Percentiles rank a stretch among this genome's conserved stretches.
Conservation (phyloP, 2,888 invertebrate genomes). For the Cerastis rubricosa region DNA sequence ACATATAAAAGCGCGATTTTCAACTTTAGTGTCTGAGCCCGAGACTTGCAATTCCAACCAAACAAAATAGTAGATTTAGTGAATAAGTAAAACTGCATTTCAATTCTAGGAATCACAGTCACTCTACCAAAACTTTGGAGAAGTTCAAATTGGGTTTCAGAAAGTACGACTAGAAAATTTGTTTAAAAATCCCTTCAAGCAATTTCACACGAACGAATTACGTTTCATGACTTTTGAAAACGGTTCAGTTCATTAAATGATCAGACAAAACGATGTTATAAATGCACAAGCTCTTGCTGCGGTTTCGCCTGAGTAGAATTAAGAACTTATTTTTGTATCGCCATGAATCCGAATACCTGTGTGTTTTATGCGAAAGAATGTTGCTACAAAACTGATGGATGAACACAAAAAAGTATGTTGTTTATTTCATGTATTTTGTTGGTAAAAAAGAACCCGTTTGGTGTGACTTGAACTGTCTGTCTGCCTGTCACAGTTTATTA, state of each 20-base stretch:
- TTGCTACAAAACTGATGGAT: neutral
- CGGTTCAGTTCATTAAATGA: conserved; percentile 6
- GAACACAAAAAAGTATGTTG: neutral
- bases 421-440: neutral
- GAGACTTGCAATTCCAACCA: no score
- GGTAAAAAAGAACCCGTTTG: neutral
- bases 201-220: conserved; percentile 16
- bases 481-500: neutral
- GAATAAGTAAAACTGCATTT: neutral
- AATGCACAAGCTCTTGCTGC: conserved; percentile 2
- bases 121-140: neutral
- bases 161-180: neutral
- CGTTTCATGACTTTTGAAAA: conserved; percentile 17
- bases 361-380: neutral
- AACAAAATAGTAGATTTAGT: neutral
- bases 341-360: neutral
- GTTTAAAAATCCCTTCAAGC: conserved; percentile 5
- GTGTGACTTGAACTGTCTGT: neutral
- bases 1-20: no score
- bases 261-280: conserved; percentile 10
- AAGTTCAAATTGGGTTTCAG: conserved; percentile 5
- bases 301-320: conserved; percentile 9
- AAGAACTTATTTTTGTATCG: conserved; percentile 3
- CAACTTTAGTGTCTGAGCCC: no score
- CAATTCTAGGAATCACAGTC: neutral